Conservation (phyloP, 2,113 vertebrate genomes). For the Salvelinus sp. region DNA sequence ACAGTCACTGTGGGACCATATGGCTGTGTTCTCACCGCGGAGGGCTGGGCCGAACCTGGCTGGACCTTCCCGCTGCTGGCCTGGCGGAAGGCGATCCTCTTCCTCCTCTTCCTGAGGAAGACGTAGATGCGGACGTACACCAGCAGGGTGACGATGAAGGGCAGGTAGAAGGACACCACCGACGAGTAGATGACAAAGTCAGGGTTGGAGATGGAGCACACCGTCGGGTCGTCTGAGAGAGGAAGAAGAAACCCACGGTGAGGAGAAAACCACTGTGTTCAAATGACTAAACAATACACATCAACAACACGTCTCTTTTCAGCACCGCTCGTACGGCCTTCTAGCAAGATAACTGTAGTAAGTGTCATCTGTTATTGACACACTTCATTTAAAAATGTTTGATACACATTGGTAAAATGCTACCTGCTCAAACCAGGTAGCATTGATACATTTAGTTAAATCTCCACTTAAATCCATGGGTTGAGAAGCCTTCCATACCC, state of each 20-base stretch:
- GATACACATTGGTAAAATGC: too few species aligned
- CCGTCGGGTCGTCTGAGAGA: slow-evolving; percentile 79
- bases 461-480: too few species aligned
- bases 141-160: slow-evolving; percentile 88
- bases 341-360: too few species aligned
- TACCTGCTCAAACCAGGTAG: too few species aligned
- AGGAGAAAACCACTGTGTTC: neutral
- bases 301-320: too few species aligned
- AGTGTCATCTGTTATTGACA: too few species aligned
- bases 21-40: slow-evolving; percentile 53
- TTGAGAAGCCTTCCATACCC: too few species aligned
- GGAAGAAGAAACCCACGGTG: neutral
- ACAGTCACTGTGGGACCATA: neutral
- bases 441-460: too few species aligned
- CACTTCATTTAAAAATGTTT: too few species aligned
- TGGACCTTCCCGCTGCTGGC: slow-evolving; percentile 82
- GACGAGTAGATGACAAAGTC: slow-evolving; percentile 94
- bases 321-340: too few species aligned
- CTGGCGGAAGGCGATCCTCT: slow-evolving; percentile 82
- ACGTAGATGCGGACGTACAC: slow-evolving; percentile 92
- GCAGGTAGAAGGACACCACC: slow-evolving; percentile 93
- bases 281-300: too few species aligned
- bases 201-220: slow-evolving; percentile 95
- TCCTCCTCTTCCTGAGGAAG: slow-evolving; percentile 85
- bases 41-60: slow-evolving; percentile 48